These are phyloP conservation scores for Pseudois nayaur DNA, from an alignment of 2,113 vertebrate genomes.

Conservation along the genomic window DNA sequence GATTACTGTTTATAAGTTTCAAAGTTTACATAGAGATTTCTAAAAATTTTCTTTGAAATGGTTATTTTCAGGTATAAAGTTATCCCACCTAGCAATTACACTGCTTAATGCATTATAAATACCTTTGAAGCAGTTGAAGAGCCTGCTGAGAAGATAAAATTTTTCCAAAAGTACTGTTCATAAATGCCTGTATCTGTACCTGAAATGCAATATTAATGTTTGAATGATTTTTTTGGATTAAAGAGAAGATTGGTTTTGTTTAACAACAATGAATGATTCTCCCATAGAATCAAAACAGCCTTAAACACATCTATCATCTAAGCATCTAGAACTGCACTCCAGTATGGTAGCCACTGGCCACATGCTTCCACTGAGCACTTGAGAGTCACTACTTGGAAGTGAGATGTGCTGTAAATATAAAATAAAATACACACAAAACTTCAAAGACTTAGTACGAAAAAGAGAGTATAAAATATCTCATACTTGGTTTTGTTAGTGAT, in stretches of 20 bases:
- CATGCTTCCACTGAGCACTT: neutral
- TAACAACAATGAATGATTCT: neutral
- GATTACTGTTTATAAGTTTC: neutral
- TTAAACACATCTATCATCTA: neutral
- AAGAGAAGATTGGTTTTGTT: neutral
- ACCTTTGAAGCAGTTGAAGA: slow-evolving; percentile 84
- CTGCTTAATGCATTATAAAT: slow-evolving; percentile 7
- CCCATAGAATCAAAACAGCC: neutral
- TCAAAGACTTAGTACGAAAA: neutral
- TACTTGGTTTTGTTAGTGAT: neutral
- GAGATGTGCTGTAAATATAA: neutral
- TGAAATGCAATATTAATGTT: slow-evolving; percentile 71
- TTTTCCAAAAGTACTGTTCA: slow-evolving; percentile 83
- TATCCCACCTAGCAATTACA: neutral
- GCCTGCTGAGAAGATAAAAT: slow-evolving; percentile 84
- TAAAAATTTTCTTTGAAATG: neutral
- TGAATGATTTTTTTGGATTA: neutral
- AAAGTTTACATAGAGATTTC: neutral
- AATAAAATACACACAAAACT: neutral
- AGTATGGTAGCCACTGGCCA: neutral
- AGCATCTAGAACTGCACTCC: neutral
- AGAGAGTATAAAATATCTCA: neutral
- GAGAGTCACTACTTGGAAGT: neutral
- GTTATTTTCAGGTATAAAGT: neutral
- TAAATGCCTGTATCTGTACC: slow-evolving; percentile 85